phyloP scores from a whole-genome alignment of 2,797 vertebrate genomes.

The Australoheros facetus region DNA sequence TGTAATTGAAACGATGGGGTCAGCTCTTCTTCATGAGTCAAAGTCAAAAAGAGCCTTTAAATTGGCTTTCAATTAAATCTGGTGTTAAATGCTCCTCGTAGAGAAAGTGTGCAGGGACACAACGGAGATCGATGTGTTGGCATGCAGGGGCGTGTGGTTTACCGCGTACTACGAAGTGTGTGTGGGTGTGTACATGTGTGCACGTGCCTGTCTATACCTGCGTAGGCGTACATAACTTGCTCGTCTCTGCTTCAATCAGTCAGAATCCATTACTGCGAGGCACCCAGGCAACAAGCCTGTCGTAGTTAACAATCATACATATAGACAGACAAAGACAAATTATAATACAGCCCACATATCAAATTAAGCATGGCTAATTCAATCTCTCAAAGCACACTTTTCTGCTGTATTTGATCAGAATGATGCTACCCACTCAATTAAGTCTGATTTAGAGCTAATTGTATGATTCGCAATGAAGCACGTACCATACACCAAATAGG shows the following conservation, averaged over 20 bases:
- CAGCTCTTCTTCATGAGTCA: conserved; percentile 59
- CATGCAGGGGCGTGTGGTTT: conserved; percentile 8
- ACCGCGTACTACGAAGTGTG: conserved; percentile 7
- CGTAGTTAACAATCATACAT: conserved; percentile 66
- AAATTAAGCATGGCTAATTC: conserved; percentile 68
- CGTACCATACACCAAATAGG: conserved; percentile 30
- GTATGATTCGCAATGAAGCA: conserved; percentile 54
- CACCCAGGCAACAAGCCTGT: conserved; percentile 48
- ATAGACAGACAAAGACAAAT: conserved; percentile 68
- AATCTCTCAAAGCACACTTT: conserved; percentile 60
- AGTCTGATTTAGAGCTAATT: conserved; percentile 69
- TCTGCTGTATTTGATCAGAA: conserved; percentile 70
- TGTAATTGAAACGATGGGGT: conserved; percentile 74
- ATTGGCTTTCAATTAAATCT: conserved; percentile 74
- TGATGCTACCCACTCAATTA: conserved; percentile 68
- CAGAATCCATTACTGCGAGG: conserved; percentile 64
- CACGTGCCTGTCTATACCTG: conserved; percentile 12
- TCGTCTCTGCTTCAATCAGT: conserved; percentile 70
- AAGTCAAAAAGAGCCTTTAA: conserved; percentile 71
- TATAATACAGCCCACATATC: conserved; percentile 67
- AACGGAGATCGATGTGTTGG: neutral
- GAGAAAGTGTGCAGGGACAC: conserved; percentile 21
- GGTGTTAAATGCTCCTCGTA: conserved; percentile 62
- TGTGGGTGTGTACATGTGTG: conserved; percentile 10
- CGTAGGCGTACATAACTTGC: conserved; percentile 47